Evolutionary conservation across 2,113 vertebrate genomes (phyloP).

Genomic region (Catagonus wagneri): DNA sequence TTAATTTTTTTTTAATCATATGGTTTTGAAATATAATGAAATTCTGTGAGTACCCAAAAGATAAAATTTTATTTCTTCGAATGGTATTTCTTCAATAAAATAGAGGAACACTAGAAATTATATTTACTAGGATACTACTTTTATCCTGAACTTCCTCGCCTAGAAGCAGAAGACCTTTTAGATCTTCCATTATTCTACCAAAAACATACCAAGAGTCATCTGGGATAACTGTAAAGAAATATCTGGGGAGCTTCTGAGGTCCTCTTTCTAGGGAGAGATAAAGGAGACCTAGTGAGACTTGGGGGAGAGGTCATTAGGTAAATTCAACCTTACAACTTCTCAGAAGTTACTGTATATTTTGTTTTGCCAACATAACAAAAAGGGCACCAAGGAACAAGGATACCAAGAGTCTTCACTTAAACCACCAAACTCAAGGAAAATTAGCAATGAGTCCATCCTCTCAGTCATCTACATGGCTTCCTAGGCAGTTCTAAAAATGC

Average conservation of each 20-base stretch:
- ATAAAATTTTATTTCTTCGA: background rate
- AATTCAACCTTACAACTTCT: background rate
- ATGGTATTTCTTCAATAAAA: constrained; percentile 23
- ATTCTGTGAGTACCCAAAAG: background rate
- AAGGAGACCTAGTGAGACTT: background rate
- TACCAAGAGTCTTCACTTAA: background rate
- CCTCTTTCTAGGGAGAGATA: background rate
- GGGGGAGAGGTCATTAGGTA: background rate
- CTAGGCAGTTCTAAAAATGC: background rate
- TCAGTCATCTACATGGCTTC: background rate
- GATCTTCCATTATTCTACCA: background rate
- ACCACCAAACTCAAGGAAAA: background rate
- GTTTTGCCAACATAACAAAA: background rate
- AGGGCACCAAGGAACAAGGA: background rate
- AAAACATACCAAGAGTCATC: background rate
- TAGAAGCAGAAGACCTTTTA: background rate
- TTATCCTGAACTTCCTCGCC: background rate
- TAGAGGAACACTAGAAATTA: background rate
- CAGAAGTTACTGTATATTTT: background rate
- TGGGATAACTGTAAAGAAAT: background rate
- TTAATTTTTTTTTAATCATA: background rate
- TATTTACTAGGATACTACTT: background rate
- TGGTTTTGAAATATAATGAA: constrained; percentile 45
- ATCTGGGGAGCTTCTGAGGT: background rate
- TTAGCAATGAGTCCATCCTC: background rate